These are phyloP conservation scores for Takifugu rubripes DNA, from an alignment of 2,797 vertebrate species.

Conservation along the genomic window DNA sequence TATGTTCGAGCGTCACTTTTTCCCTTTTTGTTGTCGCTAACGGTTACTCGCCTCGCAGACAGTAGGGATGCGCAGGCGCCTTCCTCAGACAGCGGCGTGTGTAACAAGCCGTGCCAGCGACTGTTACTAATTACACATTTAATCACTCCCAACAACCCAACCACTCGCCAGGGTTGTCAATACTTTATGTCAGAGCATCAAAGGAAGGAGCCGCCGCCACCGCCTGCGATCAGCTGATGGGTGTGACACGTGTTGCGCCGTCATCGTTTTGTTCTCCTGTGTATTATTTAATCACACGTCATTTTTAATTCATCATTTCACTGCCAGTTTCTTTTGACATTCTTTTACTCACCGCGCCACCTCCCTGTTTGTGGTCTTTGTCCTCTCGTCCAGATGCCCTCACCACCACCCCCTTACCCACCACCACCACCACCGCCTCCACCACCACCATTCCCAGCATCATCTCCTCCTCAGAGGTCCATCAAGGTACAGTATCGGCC, in stretches of 20 bases:
- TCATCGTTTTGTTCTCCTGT: conserved; percentile 9
- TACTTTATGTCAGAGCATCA: not conserved
- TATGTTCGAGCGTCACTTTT: too few species aligned
- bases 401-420: conserved; percentile 98
- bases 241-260: not conserved
- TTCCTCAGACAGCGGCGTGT: too few species aligned
- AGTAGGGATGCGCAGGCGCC: not conserved
- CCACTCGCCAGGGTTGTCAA: conserved; percentile 24
- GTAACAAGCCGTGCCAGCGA: conserved; percentile 8
- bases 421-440: conserved; percentile 81
- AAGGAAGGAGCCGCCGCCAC: not conserved
- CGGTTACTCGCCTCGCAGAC: too few species aligned
- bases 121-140: conserved; percentile 47
- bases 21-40: too few species aligned
- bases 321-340: conserved; percentile 16
- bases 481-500: conserved; percentile 72
- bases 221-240: too few species aligned
- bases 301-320: conserved; percentile 60
- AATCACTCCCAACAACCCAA: conserved; percentile 39
- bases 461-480: conserved; percentile 85
- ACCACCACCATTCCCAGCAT: conserved; percentile 84
- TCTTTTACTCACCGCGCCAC: conserved; percentile 46
- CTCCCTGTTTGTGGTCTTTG: conserved; percentile 77
- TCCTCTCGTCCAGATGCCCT: conserved; percentile 98
- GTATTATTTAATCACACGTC: conserved; percentile 4